Percentiles rank a stretch among this genome's conserved stretches.
These are phyloP conservation scores for Pachymerium ferrugineum DNA, from an alignment of 2,888 invertebrate species.

Conservation along the genomic window DNA sequence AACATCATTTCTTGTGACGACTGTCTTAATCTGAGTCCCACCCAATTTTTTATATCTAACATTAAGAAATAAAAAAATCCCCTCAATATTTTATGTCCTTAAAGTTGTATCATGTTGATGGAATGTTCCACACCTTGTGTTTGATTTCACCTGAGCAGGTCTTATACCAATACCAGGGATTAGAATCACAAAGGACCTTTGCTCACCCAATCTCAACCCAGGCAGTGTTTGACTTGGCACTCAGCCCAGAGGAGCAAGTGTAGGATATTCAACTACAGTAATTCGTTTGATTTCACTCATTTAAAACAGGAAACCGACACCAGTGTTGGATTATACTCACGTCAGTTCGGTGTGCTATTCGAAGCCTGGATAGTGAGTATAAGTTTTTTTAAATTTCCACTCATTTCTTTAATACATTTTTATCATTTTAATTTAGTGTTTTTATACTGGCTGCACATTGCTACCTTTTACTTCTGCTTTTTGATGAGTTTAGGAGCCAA, in stretches of 20 bases:
- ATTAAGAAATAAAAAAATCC: too few species aligned
- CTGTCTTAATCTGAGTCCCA: too few species aligned
- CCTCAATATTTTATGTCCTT: too few species aligned
- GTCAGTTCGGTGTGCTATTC: too few species aligned
- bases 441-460: background rate
- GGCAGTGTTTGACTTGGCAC: constrained; percentile 10
- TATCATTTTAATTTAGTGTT: background rate
- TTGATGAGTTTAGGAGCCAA: background rate
- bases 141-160: too few species aligned
- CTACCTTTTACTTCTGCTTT: background rate
- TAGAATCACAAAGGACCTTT: background rate
- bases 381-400: background rate
- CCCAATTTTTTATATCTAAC: too few species aligned
- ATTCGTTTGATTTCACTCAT: constrained; percentile 20
- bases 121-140: too few species aligned
- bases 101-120: too few species aligned
- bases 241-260: background rate
- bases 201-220: background rate
- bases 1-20: too few species aligned
- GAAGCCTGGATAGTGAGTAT: background rate
- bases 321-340: background rate
- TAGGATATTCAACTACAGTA: constrained; percentile 8
- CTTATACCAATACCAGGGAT: too few species aligned
- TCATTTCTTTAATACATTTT: background rate
- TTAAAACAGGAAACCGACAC: background rate